phyloP scores from a whole-genome alignment of 1,140 invertebrate species.

The Aporrectodea caliginosa region DNA sequence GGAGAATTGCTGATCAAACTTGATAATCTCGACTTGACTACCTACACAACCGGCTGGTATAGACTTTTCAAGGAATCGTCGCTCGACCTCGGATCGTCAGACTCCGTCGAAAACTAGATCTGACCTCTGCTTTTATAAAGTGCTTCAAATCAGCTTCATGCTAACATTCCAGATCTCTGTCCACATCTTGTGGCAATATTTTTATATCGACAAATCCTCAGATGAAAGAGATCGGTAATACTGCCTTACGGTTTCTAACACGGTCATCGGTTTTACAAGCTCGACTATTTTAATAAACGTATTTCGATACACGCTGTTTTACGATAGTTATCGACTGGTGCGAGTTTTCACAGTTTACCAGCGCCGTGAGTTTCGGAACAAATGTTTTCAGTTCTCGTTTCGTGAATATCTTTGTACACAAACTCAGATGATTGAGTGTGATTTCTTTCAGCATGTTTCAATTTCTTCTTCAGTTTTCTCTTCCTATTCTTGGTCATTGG shows the following conservation, averaged over 20 bases:
- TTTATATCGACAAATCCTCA: no score
- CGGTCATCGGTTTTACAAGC: no score
- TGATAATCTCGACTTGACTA: conserved; percentile 71
- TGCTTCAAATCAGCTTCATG: no score
- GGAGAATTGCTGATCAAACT: conserved; percentile 79
- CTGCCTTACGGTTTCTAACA: no score
- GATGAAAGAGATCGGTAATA: no score
- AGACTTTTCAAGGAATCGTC: conserved; percentile 66
- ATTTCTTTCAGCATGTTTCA: not conserved
- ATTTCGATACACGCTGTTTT: no score
- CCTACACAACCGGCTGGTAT: conserved; percentile 80
- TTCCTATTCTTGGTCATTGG: no score
- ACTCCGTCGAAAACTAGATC: conserved; percentile 37
- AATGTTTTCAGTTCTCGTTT: not conserved
- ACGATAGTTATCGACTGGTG: no score
- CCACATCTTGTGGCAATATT: no score
- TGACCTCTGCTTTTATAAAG: no score
- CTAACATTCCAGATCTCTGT: no score
- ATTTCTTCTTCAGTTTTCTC: not conserved
- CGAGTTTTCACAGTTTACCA: not conserved
- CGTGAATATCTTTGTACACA: not conserved
- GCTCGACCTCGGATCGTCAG: conserved; percentile 43
- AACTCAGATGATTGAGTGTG: not conserved
- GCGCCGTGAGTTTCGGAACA: not conserved
- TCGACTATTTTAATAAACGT: no score